Percentiles rank a stretch among this genome's conserved stretches.
phyloP scores from a whole-genome alignment of 2,113 vertebrate species.

The Oxyruncus cristatus region DNA sequence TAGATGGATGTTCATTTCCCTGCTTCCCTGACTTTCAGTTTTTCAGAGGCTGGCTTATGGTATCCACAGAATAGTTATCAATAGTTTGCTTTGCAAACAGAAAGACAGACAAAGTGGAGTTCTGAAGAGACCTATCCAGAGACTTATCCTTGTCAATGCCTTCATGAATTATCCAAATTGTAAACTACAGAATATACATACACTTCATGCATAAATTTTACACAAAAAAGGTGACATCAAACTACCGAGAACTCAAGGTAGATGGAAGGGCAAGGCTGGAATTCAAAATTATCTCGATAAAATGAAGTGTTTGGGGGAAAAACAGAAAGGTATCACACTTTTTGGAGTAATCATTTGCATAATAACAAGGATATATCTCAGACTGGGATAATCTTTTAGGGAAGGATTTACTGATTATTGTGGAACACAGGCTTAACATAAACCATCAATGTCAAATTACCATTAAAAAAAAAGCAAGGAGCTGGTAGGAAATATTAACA shows the following conservation, averaged over 20 bases:
- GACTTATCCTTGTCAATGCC: background rate
- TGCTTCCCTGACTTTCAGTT: background rate
- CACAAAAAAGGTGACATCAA: background rate
- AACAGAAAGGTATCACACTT: background rate
- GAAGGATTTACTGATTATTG: background rate
- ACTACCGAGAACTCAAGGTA: background rate
- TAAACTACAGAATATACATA: background rate
- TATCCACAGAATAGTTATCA: background rate
- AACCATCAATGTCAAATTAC: background rate
- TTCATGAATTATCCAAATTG: background rate
- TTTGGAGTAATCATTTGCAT: background rate
- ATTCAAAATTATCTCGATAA: background rate
- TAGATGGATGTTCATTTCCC: background rate
- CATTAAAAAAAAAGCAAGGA: background rate
- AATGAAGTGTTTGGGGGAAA: rapidly evolving
- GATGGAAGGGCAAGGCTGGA: background rate
- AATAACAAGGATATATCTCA: background rate
- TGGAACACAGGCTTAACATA: background rate
- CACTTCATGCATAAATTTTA: background rate
- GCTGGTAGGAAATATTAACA: background rate
- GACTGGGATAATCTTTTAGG: background rate
- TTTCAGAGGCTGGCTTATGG: background rate
- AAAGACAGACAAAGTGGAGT: background rate
- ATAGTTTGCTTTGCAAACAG: background rate
- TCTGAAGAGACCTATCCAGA: background rate